Conservation (phyloP, 2,113 vertebrate genomes). For the Hyperoodon ampullatus region DNA sequence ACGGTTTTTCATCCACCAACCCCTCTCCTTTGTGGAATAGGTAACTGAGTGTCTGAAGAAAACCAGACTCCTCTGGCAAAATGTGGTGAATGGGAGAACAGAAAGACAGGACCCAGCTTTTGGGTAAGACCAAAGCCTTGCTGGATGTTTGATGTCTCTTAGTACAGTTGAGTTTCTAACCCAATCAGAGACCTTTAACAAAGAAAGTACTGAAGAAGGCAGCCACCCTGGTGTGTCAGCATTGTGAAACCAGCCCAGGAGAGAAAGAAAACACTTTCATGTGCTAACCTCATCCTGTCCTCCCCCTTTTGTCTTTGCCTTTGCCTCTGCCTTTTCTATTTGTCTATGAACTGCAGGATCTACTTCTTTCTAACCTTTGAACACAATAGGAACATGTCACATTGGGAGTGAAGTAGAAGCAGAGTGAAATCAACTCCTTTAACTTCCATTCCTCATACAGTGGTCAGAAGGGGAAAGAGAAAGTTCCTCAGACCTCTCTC, state of each 20-base stretch:
- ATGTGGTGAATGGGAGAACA: neutral
- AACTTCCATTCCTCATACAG: neutral
- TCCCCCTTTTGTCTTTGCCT: conserved; percentile 14
- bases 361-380: conserved; percentile 34
- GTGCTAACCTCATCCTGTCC: neutral
- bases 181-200: conserved; percentile 16
- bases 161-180: neutral
- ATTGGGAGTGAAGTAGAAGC: neutral
- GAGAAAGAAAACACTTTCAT: conserved; percentile 20
- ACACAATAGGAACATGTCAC: neutral
- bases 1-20: neutral
- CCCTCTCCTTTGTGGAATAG: neutral
- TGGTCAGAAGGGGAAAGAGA: neutral
- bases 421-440: conserved; percentile 12
- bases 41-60: neutral
- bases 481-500: neutral
- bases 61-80: neutral
- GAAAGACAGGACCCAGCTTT: neutral
- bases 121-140: conserved; percentile 43
- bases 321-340: neutral
- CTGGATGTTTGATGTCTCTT: neutral
- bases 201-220: neutral
- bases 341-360: conserved; percentile 22
- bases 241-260: neutral
- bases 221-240: neutral